Conservation (phyloP, 2,113 vertebrate species). For the Scortum barcoo region DNA sequence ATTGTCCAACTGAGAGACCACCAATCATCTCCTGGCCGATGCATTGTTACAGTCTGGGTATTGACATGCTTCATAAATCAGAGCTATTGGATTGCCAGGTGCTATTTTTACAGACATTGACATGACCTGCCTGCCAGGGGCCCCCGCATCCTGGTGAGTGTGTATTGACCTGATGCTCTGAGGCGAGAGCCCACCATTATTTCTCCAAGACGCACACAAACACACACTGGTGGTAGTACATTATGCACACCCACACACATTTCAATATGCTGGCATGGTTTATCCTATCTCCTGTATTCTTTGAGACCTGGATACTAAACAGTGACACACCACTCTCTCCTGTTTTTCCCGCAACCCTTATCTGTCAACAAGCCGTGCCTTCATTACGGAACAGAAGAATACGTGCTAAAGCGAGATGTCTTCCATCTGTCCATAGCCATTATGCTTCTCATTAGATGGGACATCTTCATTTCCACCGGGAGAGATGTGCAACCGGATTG, state of each 20-base stretch:
- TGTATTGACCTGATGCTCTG: slow-evolving; percentile 64
- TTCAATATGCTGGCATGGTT: slow-evolving; percentile 17
- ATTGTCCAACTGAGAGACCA: slow-evolving; percentile 58
- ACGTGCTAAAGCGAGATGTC: slow-evolving; percentile 60
- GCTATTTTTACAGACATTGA: slow-evolving; percentile 81
- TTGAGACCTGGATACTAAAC: slow-evolving; percentile 28
- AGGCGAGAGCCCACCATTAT: slow-evolving; percentile 45
- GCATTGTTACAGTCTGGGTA: slow-evolving; percentile 75
- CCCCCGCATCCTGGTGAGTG: slow-evolving; percentile 49
- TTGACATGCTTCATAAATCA: slow-evolving; percentile 85
- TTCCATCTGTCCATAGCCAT: slow-evolving; percentile 78
- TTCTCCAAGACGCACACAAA: slow-evolving; percentile 28
- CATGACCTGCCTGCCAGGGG: slow-evolving; percentile 66
- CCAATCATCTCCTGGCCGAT: slow-evolving; percentile 57
- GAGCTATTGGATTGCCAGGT: slow-evolving; percentile 76
- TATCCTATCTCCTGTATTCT: slow-evolving; percentile 24
- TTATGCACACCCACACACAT: slow-evolving; percentile 40
- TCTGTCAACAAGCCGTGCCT: slow-evolving; percentile 59
- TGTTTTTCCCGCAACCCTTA: slow-evolving; percentile 35
- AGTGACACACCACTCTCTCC: slow-evolving; percentile 32
- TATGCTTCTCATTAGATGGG: slow-evolving; percentile 71
- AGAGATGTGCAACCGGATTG: slow-evolving; percentile 53
- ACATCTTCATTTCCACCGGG: slow-evolving; percentile 80
- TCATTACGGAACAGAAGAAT: slow-evolving; percentile 59
- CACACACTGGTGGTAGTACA: slow-evolving; percentile 9